Evolutionary conservation across 2,888 invertebrate genomes (phyloP).

Genomic region (Drosophila birchii): DNA sequence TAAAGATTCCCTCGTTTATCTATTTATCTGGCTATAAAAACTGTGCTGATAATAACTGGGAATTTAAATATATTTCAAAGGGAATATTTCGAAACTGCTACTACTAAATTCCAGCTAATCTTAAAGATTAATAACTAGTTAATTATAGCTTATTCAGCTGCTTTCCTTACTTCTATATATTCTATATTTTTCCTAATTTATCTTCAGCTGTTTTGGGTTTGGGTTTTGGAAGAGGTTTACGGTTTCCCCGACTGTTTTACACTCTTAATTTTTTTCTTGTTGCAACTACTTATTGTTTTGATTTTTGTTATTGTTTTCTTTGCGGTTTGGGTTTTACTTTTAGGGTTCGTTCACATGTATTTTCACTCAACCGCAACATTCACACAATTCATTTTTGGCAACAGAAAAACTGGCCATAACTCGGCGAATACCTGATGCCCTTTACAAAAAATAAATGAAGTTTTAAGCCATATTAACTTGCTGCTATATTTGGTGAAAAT

Average conservation of each 20-base stretch:
- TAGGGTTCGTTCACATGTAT: constrained; percentile 70
- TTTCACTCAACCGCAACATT: constrained; percentile 69
- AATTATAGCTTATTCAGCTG: background rate
- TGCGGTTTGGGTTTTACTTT: constrained; percentile 7
- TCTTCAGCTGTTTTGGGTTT: background rate
- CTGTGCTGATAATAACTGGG: no score
- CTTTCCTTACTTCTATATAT: background rate
- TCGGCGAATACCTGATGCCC: constrained; percentile 7
- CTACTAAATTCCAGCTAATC: background rate
- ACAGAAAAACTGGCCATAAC: background rate
- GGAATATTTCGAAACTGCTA: background rate
- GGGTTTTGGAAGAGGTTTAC: background rate
- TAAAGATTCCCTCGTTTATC: background rate
- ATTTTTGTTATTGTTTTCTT: constrained; percentile 22
- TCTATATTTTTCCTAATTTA: background rate
- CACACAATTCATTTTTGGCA: constrained; percentile 65
- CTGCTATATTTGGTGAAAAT: background rate
- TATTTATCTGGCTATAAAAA: background rate
- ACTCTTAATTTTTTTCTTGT: background rate
- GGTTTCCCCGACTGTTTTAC: constrained; percentile 6
- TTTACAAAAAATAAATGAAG: background rate
- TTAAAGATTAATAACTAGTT: background rate
- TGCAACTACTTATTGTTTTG: constrained; percentile 19
- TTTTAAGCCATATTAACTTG: background rate
- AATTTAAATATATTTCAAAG: background rate